A percentile compares a stretch with the other conserved stretches of the same genome.
Conservation (phyloP, 1,140 invertebrate genomes). For the Pseudomyrmex dendroicus region DNA sequence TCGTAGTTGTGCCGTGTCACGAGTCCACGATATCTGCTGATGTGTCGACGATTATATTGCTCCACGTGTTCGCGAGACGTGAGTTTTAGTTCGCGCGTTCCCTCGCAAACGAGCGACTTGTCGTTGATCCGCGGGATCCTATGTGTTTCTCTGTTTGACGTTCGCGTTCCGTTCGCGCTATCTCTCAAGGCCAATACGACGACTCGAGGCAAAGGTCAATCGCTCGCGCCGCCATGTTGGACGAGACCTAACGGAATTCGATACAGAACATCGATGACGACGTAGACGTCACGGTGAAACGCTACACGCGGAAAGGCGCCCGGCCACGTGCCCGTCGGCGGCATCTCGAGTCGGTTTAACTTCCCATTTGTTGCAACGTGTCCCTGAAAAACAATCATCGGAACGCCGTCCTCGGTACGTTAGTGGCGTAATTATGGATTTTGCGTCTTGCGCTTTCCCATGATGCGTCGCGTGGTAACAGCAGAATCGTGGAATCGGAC, state of each 20-base stretch:
- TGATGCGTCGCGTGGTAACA: conserved; percentile 68
- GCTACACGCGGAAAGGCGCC: conserved; percentile 26
- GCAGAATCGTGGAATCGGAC: conserved; percentile 70
- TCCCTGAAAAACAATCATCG: conserved; percentile 18
- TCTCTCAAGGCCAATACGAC: background rate
- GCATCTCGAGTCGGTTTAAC: conserved; percentile 21
- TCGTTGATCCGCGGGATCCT: background rate
- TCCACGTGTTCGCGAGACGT: too few relatives aligned
- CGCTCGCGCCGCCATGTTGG: conserved; percentile 73
- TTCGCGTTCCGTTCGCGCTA: background rate
- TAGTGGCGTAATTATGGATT: conserved; percentile 73
- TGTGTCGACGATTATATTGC: background rate
- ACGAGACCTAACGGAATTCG: conserved; percentile 68
- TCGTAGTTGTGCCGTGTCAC: conserved; percentile 63
- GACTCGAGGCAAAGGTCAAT: conserved; percentile 45
- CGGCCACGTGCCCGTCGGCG: conserved; percentile 38
- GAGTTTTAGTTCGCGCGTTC: too few relatives aligned
- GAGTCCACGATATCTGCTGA: conserved; percentile 50
- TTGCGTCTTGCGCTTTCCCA: conserved; percentile 67
- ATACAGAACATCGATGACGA: conserved; percentile 36
- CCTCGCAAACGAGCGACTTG: background rate
- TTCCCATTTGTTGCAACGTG: conserved; percentile 48
- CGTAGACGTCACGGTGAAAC: conserved; percentile 61
- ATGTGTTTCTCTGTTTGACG: background rate
- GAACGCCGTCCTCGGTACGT: conserved; percentile 1